These are phyloP conservation scores for Sarcophaga rosellei DNA, from an alignment of 2,888 invertebrate genomes.

Conservation along the genomic window DNA sequence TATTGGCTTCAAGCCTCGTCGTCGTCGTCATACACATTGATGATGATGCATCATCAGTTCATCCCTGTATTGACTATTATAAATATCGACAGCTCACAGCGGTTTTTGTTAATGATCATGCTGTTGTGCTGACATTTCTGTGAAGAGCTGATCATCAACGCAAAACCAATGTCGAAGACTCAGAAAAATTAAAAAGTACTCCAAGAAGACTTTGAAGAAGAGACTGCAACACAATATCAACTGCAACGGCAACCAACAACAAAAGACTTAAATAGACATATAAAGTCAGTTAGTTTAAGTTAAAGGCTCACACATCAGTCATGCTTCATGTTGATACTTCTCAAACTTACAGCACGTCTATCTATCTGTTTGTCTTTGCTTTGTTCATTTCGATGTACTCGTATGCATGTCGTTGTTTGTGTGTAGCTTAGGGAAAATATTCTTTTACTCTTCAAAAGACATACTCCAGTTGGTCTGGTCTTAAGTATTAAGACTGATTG, in stretches of 20 bases:
- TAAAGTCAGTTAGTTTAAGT: constrained; percentile 61
- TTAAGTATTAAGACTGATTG: constrained; percentile 38
- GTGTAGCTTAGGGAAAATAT: constrained; percentile 9
- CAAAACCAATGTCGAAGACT: constrained; percentile 44
- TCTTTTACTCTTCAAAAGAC: constrained; percentile 16
- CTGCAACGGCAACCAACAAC: constrained; percentile 26
- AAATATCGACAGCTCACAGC: constrained; percentile 65
- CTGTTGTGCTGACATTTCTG: constrained; percentile 59
- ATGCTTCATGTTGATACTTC: constrained; percentile 51
- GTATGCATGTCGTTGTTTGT: neutral
- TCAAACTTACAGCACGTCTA: constrained; percentile 12
- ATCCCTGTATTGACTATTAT: constrained; percentile 57
- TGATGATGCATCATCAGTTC: constrained; percentile 45
- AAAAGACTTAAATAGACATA: constrained; percentile 40
- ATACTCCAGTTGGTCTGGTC: constrained; percentile 22
- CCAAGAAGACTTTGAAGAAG: neutral
- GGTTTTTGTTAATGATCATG: constrained; percentile 51
- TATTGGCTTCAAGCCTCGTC: neutral
- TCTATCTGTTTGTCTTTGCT: neutral
- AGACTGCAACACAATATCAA: constrained; percentile 9
- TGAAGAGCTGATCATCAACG: constrained; percentile 57
- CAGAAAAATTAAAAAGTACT: neutral
- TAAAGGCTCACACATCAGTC: constrained; percentile 61
- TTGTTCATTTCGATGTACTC: neutral
- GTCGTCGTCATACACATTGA: constrained; percentile 30